These are phyloP conservation scores for Teleogryllus oceanicus DNA, from an alignment of 2,888 invertebrate species.

Conservation along the genomic window DNA sequence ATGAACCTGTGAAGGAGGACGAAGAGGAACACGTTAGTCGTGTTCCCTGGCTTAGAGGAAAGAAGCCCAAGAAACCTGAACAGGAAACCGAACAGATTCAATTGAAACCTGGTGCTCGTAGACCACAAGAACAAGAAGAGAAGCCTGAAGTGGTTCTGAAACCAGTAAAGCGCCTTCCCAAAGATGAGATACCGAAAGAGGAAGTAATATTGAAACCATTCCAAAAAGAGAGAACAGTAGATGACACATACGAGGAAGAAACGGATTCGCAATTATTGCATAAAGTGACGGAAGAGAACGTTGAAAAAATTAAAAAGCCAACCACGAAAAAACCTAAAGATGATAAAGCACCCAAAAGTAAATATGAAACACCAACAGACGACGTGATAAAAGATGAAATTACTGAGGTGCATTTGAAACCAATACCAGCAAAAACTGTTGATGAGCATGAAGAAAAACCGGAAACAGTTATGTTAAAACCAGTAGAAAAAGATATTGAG, in stretches of 20 bases:
- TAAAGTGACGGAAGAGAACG: background rate
- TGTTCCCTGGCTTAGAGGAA: conserved; percentile 24
- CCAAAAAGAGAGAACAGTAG: conserved; percentile 43
- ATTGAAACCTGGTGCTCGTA: background rate
- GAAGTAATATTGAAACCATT: conserved; percentile 49
- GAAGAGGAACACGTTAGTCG: background rate
- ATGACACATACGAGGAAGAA: conserved; percentile 25
- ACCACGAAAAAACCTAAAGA: conserved; percentile 31
- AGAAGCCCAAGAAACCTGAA: background rate
- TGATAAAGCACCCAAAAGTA: conserved; percentile 30
- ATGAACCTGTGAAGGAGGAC: background rate
- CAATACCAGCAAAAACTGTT: background rate
- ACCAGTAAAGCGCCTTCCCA: conserved; percentile 49
- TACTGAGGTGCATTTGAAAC: conserved; percentile 37
- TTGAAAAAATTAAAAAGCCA: conserved; percentile 12
- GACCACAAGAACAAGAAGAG: conserved; percentile 22
- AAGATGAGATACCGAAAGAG: conserved; percentile 47
- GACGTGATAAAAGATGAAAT: too few species aligned
- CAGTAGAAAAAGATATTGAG: conserved; percentile 35
- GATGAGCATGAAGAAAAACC: conserved; percentile 38
- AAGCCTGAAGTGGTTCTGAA: conserved; percentile 49
- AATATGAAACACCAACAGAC: background rate
- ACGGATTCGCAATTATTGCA: background rate
- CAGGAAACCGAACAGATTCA: conserved; percentile 10
- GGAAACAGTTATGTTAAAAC: conserved; percentile 39